A percentile compares a stretch with the other conserved stretches of the same genome.
These are phyloP conservation scores for Lophura nycthemera DNA, from an alignment of 2,113 vertebrate genomes.

Conservation along the genomic window DNA sequence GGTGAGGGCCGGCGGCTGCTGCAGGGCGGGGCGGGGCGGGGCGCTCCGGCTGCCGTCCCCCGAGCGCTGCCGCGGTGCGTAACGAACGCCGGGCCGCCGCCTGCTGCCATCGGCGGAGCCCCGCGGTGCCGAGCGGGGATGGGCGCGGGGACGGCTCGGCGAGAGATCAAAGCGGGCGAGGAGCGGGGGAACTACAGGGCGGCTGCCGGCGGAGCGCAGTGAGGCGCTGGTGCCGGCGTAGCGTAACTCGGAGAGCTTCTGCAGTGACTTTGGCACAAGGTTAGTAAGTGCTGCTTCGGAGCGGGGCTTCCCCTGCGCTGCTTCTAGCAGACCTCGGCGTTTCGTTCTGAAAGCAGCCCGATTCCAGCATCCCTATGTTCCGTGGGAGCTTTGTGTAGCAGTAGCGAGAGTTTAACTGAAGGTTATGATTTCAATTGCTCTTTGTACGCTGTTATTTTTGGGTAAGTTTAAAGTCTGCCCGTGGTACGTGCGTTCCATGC, in stretches of 20 bases:
- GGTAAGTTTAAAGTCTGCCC: not conserved
- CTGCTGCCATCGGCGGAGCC: too few relatives aligned
- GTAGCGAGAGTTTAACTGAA: not conserved
- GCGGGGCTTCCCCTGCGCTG: not conserved
- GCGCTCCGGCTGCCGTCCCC: too few relatives aligned
- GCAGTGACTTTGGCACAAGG: conserved; percentile 73
- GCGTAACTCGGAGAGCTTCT: conserved; percentile 6
- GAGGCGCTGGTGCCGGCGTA: not conserved
- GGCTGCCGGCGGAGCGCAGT: not conserved
- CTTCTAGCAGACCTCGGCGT: not conserved
- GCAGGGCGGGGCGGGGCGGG: too few relatives aligned
- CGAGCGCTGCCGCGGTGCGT: too few relatives aligned
- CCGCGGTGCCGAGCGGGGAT: not conserved
- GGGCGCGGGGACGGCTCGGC: accelerated
- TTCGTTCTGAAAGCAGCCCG: not conserved
- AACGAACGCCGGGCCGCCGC: too few relatives aligned
- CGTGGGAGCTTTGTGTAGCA: not conserved
- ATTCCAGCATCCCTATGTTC: not conserved
- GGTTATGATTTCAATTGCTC: not conserved
- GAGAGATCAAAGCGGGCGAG: accelerated
- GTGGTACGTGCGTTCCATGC: not conserved
- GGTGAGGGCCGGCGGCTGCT: too few relatives aligned
- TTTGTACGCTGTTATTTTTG: accelerated
- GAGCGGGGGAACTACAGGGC: not conserved
- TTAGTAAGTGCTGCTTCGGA: conserved; percentile 31